Conservation (phyloP, 2,797 vertebrate species). For the Gymnothorax javanicus region DNA sequence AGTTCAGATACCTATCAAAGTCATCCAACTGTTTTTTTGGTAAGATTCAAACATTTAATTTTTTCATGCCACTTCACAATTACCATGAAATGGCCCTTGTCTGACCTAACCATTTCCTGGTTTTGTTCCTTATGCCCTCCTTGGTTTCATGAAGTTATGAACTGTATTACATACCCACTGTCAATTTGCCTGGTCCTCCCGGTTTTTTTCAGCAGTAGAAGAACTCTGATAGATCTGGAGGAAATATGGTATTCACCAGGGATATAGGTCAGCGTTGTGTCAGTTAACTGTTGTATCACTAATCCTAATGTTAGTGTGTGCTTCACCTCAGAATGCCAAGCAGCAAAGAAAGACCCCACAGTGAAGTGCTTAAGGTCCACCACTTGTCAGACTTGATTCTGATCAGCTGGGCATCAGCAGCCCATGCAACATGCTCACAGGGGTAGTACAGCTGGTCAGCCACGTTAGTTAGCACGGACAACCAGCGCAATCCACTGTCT, state of each 20-base stretch:
- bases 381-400: conserved; percentile 73
- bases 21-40: too few species aligned
- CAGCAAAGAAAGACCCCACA: conserved; percentile 86
- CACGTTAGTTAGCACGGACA: conserved; percentile 84
- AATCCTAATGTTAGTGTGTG: neutral
- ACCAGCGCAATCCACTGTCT: conserved; percentile 76
- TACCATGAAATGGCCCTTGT: too few species aligned
- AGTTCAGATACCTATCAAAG: too few species aligned
- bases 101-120: too few species aligned
- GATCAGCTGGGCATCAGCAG: conserved; percentile 80
- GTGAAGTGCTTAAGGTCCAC: conserved; percentile 82
- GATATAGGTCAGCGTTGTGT: neutral
- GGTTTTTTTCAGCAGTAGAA: conserved; percentile 69
- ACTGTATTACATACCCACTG: conserved; percentile 53
- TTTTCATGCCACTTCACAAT: too few species aligned
- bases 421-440: conserved; percentile 94
- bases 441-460: conserved; percentile 96
- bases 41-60: too few species aligned
- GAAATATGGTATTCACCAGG: conserved; percentile 12
- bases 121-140: neutral
- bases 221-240: conserved; percentile 79
- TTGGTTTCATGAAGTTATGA: neutral
- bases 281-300: neutral
- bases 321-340: conserved; percentile 81
- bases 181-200: conserved; percentile 32